A percentile compares a stretch with the other conserved stretches of the same genome.
Conservation (phyloP, 2,888 invertebrate genomes). For the Macrosiphum euphorbiae region DNA sequence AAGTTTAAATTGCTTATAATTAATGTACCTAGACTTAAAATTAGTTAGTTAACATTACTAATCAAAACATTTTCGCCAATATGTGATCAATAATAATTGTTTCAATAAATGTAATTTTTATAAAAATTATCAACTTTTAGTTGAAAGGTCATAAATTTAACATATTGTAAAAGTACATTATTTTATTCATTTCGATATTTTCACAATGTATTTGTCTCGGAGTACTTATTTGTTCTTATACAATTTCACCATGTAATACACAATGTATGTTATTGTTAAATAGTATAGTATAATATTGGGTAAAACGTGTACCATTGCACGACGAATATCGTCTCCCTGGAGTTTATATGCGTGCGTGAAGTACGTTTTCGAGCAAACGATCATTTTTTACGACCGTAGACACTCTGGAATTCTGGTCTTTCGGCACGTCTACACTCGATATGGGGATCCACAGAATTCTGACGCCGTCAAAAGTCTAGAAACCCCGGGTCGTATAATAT, state of each 20-base stretch:
- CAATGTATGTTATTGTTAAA: not conserved
- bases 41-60: no score
- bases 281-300: not conserved
- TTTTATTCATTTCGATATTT: not conserved
- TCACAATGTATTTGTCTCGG: not conserved
- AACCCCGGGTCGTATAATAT: not conserved
- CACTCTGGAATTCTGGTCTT: not conserved
- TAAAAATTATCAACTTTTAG: not conserved
- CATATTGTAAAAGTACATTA: not conserved
- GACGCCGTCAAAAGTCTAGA: not conserved
- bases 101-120: not conserved
- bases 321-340: not conserved
- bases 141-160: not conserved
- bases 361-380: not conserved
- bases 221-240: not conserved
- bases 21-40: no score
- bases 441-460: not conserved
- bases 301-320: not conserved
- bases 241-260: not conserved
- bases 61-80: no score
- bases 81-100: no score
- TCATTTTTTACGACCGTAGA: not conserved
- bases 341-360: not conserved
- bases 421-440: constrained; percentile 2
- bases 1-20: no score